These are phyloP conservation scores for Graptemys geographica DNA, from an alignment of 2,797 vertebrate species.

Conservation along the genomic window DNA sequence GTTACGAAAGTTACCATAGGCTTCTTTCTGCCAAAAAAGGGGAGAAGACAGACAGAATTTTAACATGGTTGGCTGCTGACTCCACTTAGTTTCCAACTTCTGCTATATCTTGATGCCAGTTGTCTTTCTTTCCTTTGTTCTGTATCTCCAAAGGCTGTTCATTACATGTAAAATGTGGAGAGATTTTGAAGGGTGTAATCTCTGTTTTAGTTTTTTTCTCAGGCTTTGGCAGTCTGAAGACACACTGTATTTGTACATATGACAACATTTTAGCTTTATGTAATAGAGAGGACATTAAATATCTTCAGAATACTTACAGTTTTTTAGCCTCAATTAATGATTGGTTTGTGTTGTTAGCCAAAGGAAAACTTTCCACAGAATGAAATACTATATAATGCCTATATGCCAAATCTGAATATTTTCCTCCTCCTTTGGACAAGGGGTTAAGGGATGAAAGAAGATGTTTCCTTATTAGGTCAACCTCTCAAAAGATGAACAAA, in stretches of 20 bases:
- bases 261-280: neutral
- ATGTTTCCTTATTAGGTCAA: constrained; percentile 16
- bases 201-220: neutral
- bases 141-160: constrained; percentile 1
- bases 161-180: neutral
- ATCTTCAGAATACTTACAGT: neutral
- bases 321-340: neutral
- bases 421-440: neutral
- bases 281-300: neutral
- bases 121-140: neutral
- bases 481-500: neutral
- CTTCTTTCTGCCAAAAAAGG: neutral
- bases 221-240: neutral
- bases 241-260: neutral
- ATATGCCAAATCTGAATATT: neutral
- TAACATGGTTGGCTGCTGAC: neutral
- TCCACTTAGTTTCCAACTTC: neutral
- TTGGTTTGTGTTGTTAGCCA: neutral
- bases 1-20: neutral
- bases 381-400: neutral
- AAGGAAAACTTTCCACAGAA: neutral
- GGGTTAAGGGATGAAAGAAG: neutral
- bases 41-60: neutral
- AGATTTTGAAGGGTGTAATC: neutral
- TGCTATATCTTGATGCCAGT: neutral